phyloP scores from a whole-genome alignment of 2,113 vertebrate genomes.

The Epinephelus fuscoguttatus region DNA sequence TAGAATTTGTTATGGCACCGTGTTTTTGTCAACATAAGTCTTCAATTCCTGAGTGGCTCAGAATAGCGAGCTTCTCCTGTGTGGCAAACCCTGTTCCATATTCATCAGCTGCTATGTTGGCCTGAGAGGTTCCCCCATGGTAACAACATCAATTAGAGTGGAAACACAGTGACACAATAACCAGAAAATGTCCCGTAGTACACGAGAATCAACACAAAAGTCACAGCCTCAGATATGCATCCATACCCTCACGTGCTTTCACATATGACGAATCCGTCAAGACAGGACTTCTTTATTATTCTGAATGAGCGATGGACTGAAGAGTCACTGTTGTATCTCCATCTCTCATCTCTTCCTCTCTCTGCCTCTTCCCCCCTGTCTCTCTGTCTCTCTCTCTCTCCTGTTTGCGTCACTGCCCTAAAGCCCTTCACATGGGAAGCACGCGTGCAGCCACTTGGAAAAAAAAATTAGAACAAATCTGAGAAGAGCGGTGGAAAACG shows the following conservation, averaged over 20 bases:
- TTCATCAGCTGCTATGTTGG: conserved; percentile 54
- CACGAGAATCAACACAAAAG: conserved; percentile 38
- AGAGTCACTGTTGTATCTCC: conserved; percentile 36
- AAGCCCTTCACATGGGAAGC: conserved; percentile 78
- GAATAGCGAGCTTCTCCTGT: conserved; percentile 34
- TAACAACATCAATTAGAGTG: conserved; percentile 62
- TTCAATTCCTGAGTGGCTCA: not conserved
- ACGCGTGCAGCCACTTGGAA: conserved; percentile 72
- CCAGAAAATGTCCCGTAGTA: conserved; percentile 29
- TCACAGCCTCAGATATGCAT: conserved; percentile 8
- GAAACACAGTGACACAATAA: conserved; percentile 65
- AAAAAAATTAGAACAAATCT: conserved; percentile 76
- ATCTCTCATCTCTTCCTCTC: conserved; percentile 34
- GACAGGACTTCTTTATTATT: conserved; percentile 36
- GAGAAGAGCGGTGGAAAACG: conserved; percentile 61
- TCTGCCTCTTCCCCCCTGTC: not conserved
- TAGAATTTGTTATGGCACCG: not conserved
- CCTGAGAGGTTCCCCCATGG: conserved; percentile 59
- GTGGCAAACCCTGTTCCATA: conserved; percentile 52
- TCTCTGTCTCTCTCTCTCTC: conserved; percentile 6
- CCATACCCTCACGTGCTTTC: conserved; percentile 2
- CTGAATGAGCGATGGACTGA: conserved; percentile 45
- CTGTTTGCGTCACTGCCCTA: conserved; percentile 72
- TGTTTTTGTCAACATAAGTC: conserved; percentile 12
- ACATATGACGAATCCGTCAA: conserved; percentile 29